These are phyloP conservation scores for Pristionchus maxplancki DNA, from an alignment of 2,888 invertebrate genomes.

Conservation along the genomic window DNA sequence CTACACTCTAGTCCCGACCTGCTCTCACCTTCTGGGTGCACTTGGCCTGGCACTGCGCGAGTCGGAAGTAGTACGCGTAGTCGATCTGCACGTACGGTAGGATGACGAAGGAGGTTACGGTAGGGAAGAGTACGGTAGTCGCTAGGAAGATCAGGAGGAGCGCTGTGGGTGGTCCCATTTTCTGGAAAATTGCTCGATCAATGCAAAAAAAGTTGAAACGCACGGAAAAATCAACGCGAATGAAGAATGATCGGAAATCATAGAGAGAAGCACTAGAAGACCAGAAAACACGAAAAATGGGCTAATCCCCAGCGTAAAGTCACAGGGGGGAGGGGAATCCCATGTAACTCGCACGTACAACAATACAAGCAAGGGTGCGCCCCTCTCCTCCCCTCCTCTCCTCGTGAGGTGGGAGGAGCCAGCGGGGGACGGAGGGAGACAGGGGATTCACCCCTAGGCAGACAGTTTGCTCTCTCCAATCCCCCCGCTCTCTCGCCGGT, in stretches of 20 bases:
- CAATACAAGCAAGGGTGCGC: conserved; percentile 29
- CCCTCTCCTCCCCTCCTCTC: conserved; percentile 41
- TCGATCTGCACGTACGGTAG: conserved; percentile 76
- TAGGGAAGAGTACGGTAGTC: conserved; percentile 9
- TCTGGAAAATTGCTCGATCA: not conserved
- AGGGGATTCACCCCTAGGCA: not conserved
- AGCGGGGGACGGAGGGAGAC: not conserved
- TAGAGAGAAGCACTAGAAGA: not conserved
- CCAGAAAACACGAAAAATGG: not conserved
- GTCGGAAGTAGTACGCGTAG: conserved; percentile 70
- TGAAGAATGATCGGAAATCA: not conserved
- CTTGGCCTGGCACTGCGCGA: conserved; percentile 75
- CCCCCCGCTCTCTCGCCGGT: too few species aligned
- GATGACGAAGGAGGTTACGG: conserved; percentile 62
- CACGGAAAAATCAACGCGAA: not conserved
- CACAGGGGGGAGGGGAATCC: conserved; percentile 1
- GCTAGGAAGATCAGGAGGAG: not conserved
- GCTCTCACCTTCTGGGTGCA: conserved; percentile 72
- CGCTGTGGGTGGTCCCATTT: not conserved
- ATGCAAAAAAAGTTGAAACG: not conserved
- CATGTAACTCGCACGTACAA: conserved; percentile 19
- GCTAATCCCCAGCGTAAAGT: not conserved
- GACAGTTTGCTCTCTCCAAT: too few species aligned
- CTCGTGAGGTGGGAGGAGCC: conserved; percentile 1
- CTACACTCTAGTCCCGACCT: too few species aligned